Base-by-base conservation (phyloP, 2,113 vertebrate species). In the Aptenodytes forsteri region DNA sequence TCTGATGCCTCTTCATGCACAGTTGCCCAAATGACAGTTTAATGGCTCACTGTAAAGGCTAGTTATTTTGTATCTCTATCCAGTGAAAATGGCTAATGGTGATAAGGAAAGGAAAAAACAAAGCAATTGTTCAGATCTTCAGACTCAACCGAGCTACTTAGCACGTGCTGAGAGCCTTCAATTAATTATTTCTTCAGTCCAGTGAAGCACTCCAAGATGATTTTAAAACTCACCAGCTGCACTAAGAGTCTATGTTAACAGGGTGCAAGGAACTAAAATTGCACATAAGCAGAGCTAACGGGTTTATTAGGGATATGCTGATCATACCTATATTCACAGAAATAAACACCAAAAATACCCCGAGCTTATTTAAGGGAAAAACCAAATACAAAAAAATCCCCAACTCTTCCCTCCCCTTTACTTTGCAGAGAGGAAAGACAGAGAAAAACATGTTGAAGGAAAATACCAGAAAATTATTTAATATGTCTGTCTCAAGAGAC, bases 21-120 rank as follows among this genome's bases (percentile, higher is more conserved):
- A 98, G 98, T 98, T 98, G 98, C 97, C 96, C 98, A 98, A 98
- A 98, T 94, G 98, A 98, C 98, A 98, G 98, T 98, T 98, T 98
- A 98, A 98, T 98, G 98, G 97, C 95, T 97, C 98, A 96, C 96
- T 93, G 98, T 98, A 97, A 98, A 97, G 96, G 96, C 98, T 98
- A 98, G 98, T 98, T 98, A 98, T 98, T 98, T 98, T 97, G 98
- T 97, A 98, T 98, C 98, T 98, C 98, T 98, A 97, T 98, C 98
- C 98, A 97, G 73, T 9, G 94, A 95, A 98, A 98, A 98, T 94
- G 96, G 98, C 98, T 98, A 98, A 98, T 97, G 98, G 98, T 97
- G 98, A 98, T 98, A 97, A 97, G 97, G 95, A 95, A 96, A 97
- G 93, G 92, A 87, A 93, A 97, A 98, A 97, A 97, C 97, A 98